phyloP scores from a whole-genome alignment of 2,888 invertebrate genomes.

The Drosophila pullipes region DNA sequence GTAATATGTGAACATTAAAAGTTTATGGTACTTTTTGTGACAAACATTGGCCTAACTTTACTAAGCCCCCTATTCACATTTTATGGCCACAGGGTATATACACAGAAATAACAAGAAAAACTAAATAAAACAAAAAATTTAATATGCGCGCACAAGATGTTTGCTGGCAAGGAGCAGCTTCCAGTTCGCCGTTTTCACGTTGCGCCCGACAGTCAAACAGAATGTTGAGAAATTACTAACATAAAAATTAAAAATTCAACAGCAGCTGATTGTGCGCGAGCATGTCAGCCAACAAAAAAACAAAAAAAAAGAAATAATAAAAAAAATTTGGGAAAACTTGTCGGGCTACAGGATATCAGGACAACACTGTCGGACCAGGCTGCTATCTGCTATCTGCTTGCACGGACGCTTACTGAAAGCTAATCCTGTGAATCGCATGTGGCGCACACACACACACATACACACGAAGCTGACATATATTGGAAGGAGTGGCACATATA shows the following conservation, averaged over 20 bases:
- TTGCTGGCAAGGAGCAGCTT: slow-evolving; percentile 47
- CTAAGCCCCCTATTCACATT: background rate
- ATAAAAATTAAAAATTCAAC: slow-evolving; percentile 83
- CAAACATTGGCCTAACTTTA: background rate
- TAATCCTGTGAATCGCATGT: slow-evolving; percentile 55
- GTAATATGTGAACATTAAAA: background rate
- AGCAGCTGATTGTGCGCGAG: slow-evolving; percentile 69
- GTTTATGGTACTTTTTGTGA: background rate
- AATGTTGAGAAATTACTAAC: slow-evolving; percentile 78
- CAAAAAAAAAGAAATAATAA: slow-evolving; percentile 6
- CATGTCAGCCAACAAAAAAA: slow-evolving; percentile 17
- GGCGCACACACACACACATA: slow-evolving; percentile 19
- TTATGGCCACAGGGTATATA: slow-evolving; percentile 12
- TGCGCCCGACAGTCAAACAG: slow-evolving; percentile 39
- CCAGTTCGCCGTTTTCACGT: slow-evolving; percentile 28
- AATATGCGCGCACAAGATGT: slow-evolving; percentile 78
- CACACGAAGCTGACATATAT: background rate
- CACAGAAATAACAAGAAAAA: slow-evolving; percentile 37
- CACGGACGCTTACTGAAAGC: slow-evolving; percentile 52
- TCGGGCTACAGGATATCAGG: slow-evolving; percentile 29
- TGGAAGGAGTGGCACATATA: background rate
- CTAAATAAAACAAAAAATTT: slow-evolving; percentile 67
- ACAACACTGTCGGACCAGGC: slow-evolving; percentile 6
- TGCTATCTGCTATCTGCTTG: slow-evolving; percentile 15
- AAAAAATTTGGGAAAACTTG: slow-evolving; percentile 47